Percentiles rank a stretch among this genome's conserved stretches.
These are phyloP conservation scores for Microplitis manilae DNA, from an alignment of 2,888 invertebrate species.

Conservation along the genomic window DNA sequence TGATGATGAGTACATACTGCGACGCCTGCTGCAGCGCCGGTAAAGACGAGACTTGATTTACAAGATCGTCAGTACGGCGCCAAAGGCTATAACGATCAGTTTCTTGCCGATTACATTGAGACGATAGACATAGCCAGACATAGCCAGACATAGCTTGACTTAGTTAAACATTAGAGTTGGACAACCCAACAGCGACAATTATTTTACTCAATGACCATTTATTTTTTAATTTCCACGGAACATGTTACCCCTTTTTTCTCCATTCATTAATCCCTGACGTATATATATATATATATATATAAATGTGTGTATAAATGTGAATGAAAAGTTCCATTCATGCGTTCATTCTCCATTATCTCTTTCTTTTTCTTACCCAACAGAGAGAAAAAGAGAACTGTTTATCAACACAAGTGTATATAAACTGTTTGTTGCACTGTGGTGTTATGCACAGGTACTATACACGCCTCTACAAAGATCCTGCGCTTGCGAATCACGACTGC, in stretches of 20 bases:
- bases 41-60: slow-evolving; percentile 49
- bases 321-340: slow-evolving; percentile 64
- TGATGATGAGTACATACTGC: slow-evolving; percentile 22
- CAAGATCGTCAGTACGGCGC: slow-evolving; percentile 46
- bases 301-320: slow-evolving; percentile 47
- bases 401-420: slow-evolving; percentile 15
- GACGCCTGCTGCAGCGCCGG: slow-evolving; percentile 46
- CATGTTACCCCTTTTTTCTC: too few species aligned
- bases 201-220: too few species aligned
- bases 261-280: too few species aligned
- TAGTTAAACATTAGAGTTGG: too few species aligned
- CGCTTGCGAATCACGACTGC: slow-evolving; percentile 39
- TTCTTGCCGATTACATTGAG: slow-evolving; percentile 24
- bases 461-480: slow-evolving; percentile 37
- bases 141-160: too few species aligned
- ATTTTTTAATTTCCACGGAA: too few species aligned
- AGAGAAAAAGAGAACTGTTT: neutral
- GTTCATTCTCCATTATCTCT: slow-evolving; percentile 32
- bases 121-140: neutral
- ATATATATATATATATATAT: too few species aligned
- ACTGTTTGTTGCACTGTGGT: slow-evolving; percentile 3
- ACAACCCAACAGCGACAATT: too few species aligned
- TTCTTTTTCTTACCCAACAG: slow-evolving; percentile 34
- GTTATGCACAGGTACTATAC: slow-evolving; percentile 8
- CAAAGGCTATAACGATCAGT: slow-evolving; percentile 16